Base-by-base conservation (phyloP, 2,113 vertebrate species). In the Ancistrus triradiatus region DNA sequence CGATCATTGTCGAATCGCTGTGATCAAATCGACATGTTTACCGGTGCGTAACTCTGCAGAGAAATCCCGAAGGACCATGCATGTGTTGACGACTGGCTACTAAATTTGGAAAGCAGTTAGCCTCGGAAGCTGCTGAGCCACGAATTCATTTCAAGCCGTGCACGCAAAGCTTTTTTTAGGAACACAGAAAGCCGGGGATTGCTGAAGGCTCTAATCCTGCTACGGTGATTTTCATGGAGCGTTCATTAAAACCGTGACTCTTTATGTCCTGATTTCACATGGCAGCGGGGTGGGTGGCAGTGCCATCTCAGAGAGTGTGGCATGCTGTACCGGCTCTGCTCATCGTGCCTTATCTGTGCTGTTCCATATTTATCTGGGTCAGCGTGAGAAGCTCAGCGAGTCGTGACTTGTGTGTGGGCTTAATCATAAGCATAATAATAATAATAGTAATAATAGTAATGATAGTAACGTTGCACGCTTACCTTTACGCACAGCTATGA, bases 151-250 rank as follows among this genome's bases (percentile, higher is more conserved):
- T n/a, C n/a, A n/a, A n/a, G n/a, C n/a, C n/a, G n/a, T n/a, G n/a
- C n/a, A n/a, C n/a, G n/a, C n/a, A n/a, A n/a, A n/a, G n/a, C n/a
- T n/a, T n/a, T n/a, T n/a, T n/a, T n/a, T n/a, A n/a, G n/a, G 31
- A 35, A 31, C 69, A 11, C n/a, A 18, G 4, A 17, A 27, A 17
- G 14, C 3, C 21, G 2, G 15, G 13, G 5, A 43, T 25, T 25
- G 74, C 66, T 58, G 52, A 70, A 77, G 59, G 73, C 57, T 44
- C 55, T 80, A 79, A 82, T 85, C 78, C 80, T 63, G 74, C 80
- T 74, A 80, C 78, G 77, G 73, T 76, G 69, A 78, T 81, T 82
- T 83, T 78, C 75, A 80, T 63, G 58, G 77, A 67, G 69, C 48
- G 69, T 75, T 76, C 66, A 63, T 42, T 17, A 52, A 69, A 79